Evolutionary conservation across 23 tunicate species (phyloP), one percentile per base, ranked within the genome.

Genomic region (Phallusia fumigata): DNA sequence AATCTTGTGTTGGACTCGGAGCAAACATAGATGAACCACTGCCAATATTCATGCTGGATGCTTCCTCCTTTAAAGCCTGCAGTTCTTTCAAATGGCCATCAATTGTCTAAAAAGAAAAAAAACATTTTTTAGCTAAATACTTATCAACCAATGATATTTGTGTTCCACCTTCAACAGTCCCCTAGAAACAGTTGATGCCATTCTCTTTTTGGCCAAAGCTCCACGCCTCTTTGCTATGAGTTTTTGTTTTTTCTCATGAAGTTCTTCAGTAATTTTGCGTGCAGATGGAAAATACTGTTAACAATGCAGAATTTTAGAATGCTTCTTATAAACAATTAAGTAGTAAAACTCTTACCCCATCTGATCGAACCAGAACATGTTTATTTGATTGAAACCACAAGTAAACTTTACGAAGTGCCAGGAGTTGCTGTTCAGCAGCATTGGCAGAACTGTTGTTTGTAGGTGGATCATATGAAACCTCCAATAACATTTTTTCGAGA

Each of bases 261-360:
- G 81, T n/a, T 87, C 91, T 58, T 87, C 91, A 8, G 91, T 87
- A 18, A 87, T 87, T 44, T 87, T 87, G 58, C 86, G 65, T 24
- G 91, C 91, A 53, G 91, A 84, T 76, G 76, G 65, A 76, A 87
- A 87, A 64, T 87, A 87, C 91, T 87, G 78, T 8, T n/a, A n/a
- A n/a, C n/a, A 76, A 76, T 0, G 36, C 32, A 74, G 13, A 8
- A 58, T 24, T 22, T 6, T 58, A 8, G 13, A 5, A 1, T 21
- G 13, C 3, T 6, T 6, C 3, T 58, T 21, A 1, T 24, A 5
- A 24, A 58, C 11, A 58, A 16, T 24, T 24, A 58, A 58, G 3
- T 13, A 58, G 69, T 58, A 58, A 58, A 24, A 18, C 52, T 34
- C 86, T 81, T 81, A 87, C 91, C 58, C 91, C 91, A 82, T 87